Percentiles rank a stretch among this genome's conserved stretches.
These are phyloP conservation scores for Atta colombica DNA, from an alignment of 1,140 invertebrate genomes.

Conservation along the genomic window DNA sequence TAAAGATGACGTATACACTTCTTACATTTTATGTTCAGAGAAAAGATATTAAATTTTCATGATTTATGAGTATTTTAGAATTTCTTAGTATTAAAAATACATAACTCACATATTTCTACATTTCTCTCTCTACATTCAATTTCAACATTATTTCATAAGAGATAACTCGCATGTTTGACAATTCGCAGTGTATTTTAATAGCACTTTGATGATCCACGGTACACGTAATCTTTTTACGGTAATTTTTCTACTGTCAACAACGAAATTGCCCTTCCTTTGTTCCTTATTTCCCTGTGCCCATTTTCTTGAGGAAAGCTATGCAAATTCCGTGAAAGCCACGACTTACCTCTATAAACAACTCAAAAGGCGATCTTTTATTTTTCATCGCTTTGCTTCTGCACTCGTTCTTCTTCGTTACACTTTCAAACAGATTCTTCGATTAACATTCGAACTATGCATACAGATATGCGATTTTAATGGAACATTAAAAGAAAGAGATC, in stretches of 20 bases:
- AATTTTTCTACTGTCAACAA: slow-evolving; percentile 60
- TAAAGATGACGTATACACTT: background rate
- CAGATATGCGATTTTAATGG: background rate
- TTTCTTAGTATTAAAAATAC: background rate
- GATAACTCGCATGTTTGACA: slow-evolving; percentile 21
- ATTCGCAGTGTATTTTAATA: slow-evolving; percentile 16
- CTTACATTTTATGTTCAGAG: background rate
- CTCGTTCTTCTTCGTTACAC: slow-evolving; percentile 37
- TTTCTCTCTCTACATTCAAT: slow-evolving; percentile 4
- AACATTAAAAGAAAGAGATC: background rate
- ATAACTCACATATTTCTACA: background rate
- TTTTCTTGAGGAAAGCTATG: slow-evolving; percentile 51
- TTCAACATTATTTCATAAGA: background rate
- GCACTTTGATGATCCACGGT: slow-evolving; percentile 32
- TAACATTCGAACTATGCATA: slow-evolving; percentile 19
- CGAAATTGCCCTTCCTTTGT: slow-evolving; percentile 49
- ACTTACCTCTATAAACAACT: slow-evolving; percentile 56
- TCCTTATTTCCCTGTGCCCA: slow-evolving; percentile 50
- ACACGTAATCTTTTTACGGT: slow-evolving; percentile 44
- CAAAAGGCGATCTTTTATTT: slow-evolving; percentile 48
- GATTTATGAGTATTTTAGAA: background rate
- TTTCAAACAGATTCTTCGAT: slow-evolving; percentile 49
- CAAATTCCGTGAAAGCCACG: slow-evolving; percentile 53
- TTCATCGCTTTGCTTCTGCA: slow-evolving; percentile 28
- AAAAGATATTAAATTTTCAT: background rate